Evolutionary conservation across 2,888 invertebrate species (phyloP).

Genomic region (Itoplectis maculator): DNA sequence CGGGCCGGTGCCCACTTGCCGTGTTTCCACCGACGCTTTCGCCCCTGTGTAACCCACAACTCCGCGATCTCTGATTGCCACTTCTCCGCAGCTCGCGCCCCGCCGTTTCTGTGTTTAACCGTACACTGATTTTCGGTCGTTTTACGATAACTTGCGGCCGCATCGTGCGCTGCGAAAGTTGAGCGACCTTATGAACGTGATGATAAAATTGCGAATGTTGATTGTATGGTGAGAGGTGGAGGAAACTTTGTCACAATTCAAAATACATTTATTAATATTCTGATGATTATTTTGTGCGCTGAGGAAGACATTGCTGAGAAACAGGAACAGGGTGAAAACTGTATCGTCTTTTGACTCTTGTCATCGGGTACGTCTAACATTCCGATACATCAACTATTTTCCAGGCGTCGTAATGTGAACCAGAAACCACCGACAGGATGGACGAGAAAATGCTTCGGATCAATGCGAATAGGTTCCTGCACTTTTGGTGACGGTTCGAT

Average conservation of each 20-base stretch:
- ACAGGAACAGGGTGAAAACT: too few species aligned
- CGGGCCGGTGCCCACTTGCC: slow-evolving; percentile 54
- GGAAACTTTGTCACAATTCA: too few species aligned
- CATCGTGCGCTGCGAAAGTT: not conserved
- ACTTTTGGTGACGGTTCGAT: slow-evolving; percentile 63
- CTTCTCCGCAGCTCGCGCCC: slow-evolving; percentile 24
- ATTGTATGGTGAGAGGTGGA: too few species aligned
- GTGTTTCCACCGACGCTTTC: slow-evolving; percentile 24
- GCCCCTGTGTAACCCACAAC: slow-evolving; percentile 20
- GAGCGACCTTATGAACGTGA: not conserved
- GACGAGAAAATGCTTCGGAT: slow-evolving; percentile 59
- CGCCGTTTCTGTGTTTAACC: not conserved
- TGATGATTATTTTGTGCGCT: too few species aligned
- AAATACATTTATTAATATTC: too few species aligned
- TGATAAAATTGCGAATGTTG: too few species aligned
- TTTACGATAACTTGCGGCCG: not conserved
- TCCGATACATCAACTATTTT: not conserved
- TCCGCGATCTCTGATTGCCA: slow-evolving; percentile 53
- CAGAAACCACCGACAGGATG: slow-evolving; percentile 60
- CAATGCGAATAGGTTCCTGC: slow-evolving; percentile 53
- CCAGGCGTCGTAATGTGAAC: slow-evolving; percentile 24
- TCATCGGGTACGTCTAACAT: not conserved
- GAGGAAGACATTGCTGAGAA: too few species aligned
- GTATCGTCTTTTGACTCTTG: too few species aligned
- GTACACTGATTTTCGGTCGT: slow-evolving; percentile 29